Conservation (phyloP, 23 tunicate genomes). For the Phallusia fumigata region DNA sequence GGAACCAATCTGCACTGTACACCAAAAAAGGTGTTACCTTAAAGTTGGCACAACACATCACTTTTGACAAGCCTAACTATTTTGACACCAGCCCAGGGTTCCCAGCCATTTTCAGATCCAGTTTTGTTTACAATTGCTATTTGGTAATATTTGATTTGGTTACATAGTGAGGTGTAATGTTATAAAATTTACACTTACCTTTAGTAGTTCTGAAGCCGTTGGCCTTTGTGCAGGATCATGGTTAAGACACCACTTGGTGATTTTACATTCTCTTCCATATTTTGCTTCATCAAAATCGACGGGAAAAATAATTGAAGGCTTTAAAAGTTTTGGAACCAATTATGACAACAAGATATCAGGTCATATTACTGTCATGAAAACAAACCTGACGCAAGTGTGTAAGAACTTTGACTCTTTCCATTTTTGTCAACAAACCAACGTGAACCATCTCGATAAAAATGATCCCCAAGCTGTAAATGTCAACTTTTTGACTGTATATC, state of each 20-base stretch:
- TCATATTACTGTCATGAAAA: neutral
- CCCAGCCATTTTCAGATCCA: too few species aligned
- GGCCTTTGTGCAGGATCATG: slow-evolving; percentile 81
- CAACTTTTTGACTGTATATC: slow-evolving; percentile 79
- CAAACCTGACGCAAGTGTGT: slow-evolving; percentile 68
- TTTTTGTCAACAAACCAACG: slow-evolving; percentile 58
- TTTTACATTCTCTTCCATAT: slow-evolving; percentile 48
- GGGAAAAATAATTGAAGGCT: slow-evolving; percentile 73
- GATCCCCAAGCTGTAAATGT: slow-evolving; percentile 93
- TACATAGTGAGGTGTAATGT: too few species aligned
- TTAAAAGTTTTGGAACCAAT: neutral
- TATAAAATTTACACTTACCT: slow-evolving; percentile 48
- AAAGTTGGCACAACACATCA: too few species aligned
- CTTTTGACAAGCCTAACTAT: too few species aligned
- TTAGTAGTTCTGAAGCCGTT: slow-evolving; percentile 65
- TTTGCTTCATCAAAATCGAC: slow-evolving; percentile 57
- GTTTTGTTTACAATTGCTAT: too few species aligned
- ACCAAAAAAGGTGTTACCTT: too few species aligned
- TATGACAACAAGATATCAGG: neutral
- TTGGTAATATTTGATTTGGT: too few species aligned
- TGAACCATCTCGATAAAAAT: slow-evolving; percentile 90
- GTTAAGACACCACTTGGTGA: slow-evolving; percentile 79
- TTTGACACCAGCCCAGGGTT: too few species aligned
- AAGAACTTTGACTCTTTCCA: slow-evolving; percentile 82
- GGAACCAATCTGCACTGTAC: slow-evolving; percentile 78